Evolutionary conservation across 64 coral and sea anemone genomes (phyloP).

Genomic region (Exaiptasia diaphana): DNA sequence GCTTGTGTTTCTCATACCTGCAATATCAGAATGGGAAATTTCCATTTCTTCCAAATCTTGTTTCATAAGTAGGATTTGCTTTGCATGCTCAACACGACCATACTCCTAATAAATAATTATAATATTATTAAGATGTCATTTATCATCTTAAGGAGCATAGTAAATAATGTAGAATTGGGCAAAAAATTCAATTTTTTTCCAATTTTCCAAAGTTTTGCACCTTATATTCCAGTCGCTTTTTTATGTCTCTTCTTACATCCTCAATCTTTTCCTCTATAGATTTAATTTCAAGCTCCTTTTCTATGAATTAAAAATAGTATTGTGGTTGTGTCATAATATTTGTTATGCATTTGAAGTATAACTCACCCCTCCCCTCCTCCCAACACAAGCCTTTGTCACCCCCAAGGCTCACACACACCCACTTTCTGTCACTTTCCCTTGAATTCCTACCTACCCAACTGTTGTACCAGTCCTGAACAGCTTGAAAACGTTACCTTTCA

Average conservation of each 20-base stretch:
- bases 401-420: too few species aligned
- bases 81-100: constrained; percentile 83
- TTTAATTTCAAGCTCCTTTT: constrained; percentile 48
- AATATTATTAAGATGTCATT: background rate
- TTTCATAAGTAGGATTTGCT: constrained; percentile 74
- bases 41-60: constrained; percentile 89
- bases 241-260: constrained; percentile 59
- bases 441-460: too few species aligned
- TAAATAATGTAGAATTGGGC: background rate
- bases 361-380: too few species aligned
- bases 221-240: constrained; percentile 68
- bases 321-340: background rate
- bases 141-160: background rate
- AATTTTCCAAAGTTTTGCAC: background rate
- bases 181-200: background rate
- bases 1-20: constrained; percentile 40
- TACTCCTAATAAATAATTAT: constrained; percentile 24
- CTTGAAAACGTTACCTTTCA: too few species aligned
- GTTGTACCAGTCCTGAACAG: too few species aligned
- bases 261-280: constrained; percentile 70
- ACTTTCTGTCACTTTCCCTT: too few species aligned
- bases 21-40: constrained; percentile 81
- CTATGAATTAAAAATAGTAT: constrained; percentile 4
- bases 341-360: background rate
- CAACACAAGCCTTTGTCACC: too few species aligned